Evolutionary conservation across 2,113 vertebrate genomes (phyloP), one percentile per base, ranked within the genome.

Genomic region (Callipepla squamata): DNA sequence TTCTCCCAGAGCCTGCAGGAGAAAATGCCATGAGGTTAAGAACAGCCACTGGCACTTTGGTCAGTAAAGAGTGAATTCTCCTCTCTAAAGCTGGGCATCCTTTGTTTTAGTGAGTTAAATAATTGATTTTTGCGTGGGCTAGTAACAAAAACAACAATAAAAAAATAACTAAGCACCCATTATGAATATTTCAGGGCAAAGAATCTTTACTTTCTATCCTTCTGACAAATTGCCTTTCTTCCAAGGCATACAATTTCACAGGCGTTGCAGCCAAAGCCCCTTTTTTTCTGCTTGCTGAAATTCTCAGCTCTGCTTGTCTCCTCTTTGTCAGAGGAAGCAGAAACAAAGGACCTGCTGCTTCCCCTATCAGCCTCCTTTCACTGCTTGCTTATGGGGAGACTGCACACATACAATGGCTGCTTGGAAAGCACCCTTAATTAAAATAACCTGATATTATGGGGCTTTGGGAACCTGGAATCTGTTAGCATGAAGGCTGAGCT

Each of bases 191-290:
- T 97, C 80, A 76, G 47, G 91, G 80, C 53, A 75, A 85, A 93
- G 87, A 87, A 72, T 93, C 82, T 94, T 84, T 93, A 75, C 86
- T 96, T 94, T 93, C 42, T 88, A n/a, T 76, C 94, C 79, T 66
- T 72, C 93, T 96, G 94, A 93, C 94, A 97, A 92, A 91, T 77
- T 82, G 74, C 87, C 77, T 97, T 93, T 96, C 68, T 94, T 96
- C 47, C 53, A 83, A 85, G 30, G 50, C 80, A 42, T 80, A 69
- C 73, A 81, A 44, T 97, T 95, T 96, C 89, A 90, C 28, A 19
- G 81, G 62, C 40, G 48, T 86, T 94, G 53, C 25, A 20, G 73
- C 92, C 28, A 92, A 93, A 1, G 1, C 22, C 13, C 4, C 12
- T 23, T 57, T 74, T 74, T 74, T 89, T 80, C 8, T 93, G 32